These are phyloP conservation scores for Parnassius apollo DNA, from an alignment of 2,888 invertebrate species.

Conservation along the genomic window DNA sequence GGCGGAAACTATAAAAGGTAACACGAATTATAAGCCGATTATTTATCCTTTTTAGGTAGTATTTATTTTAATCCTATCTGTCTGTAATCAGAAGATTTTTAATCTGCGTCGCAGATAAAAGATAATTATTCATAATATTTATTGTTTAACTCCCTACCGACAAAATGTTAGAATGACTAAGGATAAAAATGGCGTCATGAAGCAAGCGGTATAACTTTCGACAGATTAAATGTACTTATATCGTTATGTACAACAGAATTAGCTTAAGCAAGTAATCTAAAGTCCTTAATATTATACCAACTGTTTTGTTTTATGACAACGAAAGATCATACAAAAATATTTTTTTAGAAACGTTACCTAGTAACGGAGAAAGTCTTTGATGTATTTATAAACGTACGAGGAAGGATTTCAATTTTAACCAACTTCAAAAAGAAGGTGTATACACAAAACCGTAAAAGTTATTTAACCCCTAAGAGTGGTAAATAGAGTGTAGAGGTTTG, in stretches of 20 bases:
- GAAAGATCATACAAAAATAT: background rate
- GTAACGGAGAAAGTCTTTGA: too few species aligned
- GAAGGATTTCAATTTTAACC: too few species aligned
- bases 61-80: constrained; percentile 11
- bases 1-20: background rate
- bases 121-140: constrained; percentile 9
- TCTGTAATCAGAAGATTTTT: constrained; percentile 3
- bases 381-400: too few species aligned
- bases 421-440: too few species aligned
- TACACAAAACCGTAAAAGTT: too few species aligned
- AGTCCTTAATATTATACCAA: background rate
- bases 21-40: background rate
- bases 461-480: too few species aligned
- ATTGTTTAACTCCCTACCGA: constrained; percentile 16
- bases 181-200: constrained; percentile 11
- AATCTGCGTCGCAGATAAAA: constrained; percentile 12
- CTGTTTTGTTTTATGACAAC: constrained; percentile 17
- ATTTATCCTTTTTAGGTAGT: background rate
- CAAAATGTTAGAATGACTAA: constrained; percentile 1
- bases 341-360: too few species aligned
- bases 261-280: background rate
- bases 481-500: too few species aligned
- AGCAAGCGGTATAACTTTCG: constrained; percentile 9
- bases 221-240: constrained; percentile 15
- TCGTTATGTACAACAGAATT: constrained; percentile 1